phyloP scores from a whole-genome alignment of 2,113 vertebrate genomes.

The Ictalurus furcatus region DNA sequence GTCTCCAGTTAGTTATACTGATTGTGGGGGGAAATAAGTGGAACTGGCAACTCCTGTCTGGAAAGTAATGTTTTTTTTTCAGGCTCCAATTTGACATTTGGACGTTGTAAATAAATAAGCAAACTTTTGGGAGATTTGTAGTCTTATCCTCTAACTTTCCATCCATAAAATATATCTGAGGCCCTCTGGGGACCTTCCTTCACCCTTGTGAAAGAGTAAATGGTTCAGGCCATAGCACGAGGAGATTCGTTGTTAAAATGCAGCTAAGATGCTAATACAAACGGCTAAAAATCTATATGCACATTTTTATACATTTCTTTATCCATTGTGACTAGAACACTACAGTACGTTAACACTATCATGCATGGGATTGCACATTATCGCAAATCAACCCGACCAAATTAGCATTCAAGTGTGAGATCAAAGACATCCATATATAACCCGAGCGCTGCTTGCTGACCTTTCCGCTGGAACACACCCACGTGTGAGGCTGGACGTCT shows the following conservation, averaged over 20 bases:
- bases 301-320: neutral
- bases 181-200: neutral
- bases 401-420: conserved; percentile 6
- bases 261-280: neutral
- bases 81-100: neutral
- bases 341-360: neutral
- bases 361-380: neutral
- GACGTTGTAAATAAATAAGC: neutral
- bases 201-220: neutral
- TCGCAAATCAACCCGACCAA: neutral
- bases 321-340: neutral
- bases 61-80: neutral
- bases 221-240: neutral
- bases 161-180: neutral
- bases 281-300: neutral
- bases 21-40: neutral
- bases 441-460: conserved; percentile 40
- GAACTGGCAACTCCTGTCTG: neutral
- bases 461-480: conserved; percentile 36
- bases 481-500: conserved; percentile 19
- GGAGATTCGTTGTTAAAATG: neutral
- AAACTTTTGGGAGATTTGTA: neutral
- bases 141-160: neutral
- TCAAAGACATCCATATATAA: conserved; percentile 55
- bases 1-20: neutral